Evolutionary conservation across 2,888 invertebrate species (phyloP).

Genomic region (Patella caerulea): DNA sequence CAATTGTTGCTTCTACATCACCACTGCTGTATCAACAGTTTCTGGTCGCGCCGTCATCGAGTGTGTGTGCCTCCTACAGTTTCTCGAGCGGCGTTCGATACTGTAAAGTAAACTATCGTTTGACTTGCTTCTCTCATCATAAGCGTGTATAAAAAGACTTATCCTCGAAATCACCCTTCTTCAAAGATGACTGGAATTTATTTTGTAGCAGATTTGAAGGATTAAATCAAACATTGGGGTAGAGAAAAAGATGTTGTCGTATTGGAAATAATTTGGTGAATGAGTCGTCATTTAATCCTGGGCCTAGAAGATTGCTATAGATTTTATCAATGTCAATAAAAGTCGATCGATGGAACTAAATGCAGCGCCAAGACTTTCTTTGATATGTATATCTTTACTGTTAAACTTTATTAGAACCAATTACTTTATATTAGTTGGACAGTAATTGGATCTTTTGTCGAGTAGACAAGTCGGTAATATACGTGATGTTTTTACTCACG

Average conservation of each 20-base stretch:
- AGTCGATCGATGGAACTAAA: conserved; percentile 3
- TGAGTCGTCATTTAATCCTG: conserved; percentile 7
- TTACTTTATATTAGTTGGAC: background rate
- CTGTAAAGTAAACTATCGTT: conserved; percentile 7
- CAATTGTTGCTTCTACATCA: conserved; percentile 1
- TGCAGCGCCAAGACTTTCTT: background rate
- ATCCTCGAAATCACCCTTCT: background rate
- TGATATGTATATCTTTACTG: conserved; percentile 6
- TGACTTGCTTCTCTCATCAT: background rate
- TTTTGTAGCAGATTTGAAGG: background rate
- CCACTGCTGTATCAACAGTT: conserved; percentile 1
- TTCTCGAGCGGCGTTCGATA: background rate
- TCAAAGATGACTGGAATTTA: conserved; percentile 9
- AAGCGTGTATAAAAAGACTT: background rate
- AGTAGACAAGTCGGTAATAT: too few species aligned
- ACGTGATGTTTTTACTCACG: too few species aligned
- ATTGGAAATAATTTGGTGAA: conserved; percentile 12
- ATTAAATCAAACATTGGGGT: conserved; percentile 6
- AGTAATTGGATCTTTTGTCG: conserved; percentile 8
- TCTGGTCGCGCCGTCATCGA: background rate
- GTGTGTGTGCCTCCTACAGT: conserved; percentile 1
- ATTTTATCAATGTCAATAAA: conserved; percentile 10
- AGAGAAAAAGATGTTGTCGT: conserved; percentile 7
- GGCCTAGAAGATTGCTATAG: background rate
- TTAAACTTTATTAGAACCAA: background rate